Evolutionary conservation across 30 jellyfish, hydroid and myxozoan species (phyloP), one percentile per base, ranked within the genome.

Genomic region (Cassiopea xamachana): DNA sequence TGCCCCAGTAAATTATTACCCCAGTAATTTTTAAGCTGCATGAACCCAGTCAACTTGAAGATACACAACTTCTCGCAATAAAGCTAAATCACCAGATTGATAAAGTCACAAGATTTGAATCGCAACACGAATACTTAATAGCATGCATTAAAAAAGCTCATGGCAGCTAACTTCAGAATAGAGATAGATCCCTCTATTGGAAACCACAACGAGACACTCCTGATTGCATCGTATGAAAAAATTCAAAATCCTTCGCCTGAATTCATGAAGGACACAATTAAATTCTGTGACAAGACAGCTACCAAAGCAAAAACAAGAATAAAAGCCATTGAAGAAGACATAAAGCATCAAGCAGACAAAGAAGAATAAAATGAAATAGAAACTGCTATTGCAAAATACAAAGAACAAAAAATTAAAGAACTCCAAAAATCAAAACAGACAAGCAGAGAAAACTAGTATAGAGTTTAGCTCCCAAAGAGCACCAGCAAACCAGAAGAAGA

Each of bases 131-230:
- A 79, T 50, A 48, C 76, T n/a, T n/a, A 6, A 45, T 17, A 47
- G 60, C 60, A 2, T 75, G 85, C 85, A 51, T 51, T 9, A 75
- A 4, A 5, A 48, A 75, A 75, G 85, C 62, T 75, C 43, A 50
- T 45, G 19, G 16, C 88, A 1, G 27, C 46, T 47, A 79, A 49
- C 5, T 45, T 51, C 47, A 79, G 8, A 2, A 48, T 75, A 3
- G 50, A 45, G 46, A 5, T 4, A 75, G 85, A 75, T 45, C 85
- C 85, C 7, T 75, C 85, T 4, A 75, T 75, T 46, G 85, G 85
- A 16, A 75, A 75, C 17, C 85, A 48, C 4, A 19, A 46, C 68
- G 85, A 75, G 19, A 46, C 46, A 39, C 19, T 75, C 19, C 68
- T 75, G 9, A 19, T 9, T 18, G 19, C 60, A 2, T 7, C 77